Percentiles rank a stretch among this genome's conserved stretches.
These are phyloP conservation scores for Pangasianodon gigas DNA, from an alignment of 2,113 vertebrate genomes.

Conservation along the genomic window DNA sequence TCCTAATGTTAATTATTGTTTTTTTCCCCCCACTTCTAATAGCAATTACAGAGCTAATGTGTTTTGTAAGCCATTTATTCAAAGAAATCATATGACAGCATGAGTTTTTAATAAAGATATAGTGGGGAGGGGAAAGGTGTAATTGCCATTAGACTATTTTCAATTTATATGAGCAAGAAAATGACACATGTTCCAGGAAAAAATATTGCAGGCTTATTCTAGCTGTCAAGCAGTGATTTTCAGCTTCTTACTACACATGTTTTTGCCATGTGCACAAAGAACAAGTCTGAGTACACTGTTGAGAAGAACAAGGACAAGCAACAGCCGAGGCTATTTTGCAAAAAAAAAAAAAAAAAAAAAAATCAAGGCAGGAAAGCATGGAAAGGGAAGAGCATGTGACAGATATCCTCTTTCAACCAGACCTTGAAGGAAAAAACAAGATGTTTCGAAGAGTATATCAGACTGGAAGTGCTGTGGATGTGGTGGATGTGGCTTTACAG, in stretches of 20 bases:
- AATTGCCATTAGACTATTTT: constrained; percentile 9
- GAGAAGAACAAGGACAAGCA: background rate
- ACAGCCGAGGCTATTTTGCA: constrained; percentile 10
- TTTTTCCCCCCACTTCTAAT: constrained; percentile 16
- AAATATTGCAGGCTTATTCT: background rate
- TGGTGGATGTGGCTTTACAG: background rate
- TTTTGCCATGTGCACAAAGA: constrained; percentile 1
- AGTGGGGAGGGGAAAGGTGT: background rate
- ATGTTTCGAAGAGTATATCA: background rate
- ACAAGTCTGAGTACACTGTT: background rate
- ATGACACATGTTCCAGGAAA: background rate
- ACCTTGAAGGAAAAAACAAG: background rate
- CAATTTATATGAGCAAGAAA: background rate
- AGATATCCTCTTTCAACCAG: constrained; percentile 2
- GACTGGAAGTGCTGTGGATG: background rate
- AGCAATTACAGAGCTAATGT: constrained; percentile 40
- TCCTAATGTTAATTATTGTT: constrained; percentile 46
- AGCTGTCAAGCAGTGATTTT: background rate
- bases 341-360: background rate
- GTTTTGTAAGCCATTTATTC: constrained; percentile 22
- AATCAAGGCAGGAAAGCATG: background rate
- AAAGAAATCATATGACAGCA: constrained; percentile 29
- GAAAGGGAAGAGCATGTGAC: constrained; percentile 1
- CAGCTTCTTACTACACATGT: constrained; percentile 17
- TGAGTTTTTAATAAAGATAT: background rate